Evolutionary conservation across 2,888 invertebrate genomes (phyloP), one percentile per base, ranked within the genome.

Genomic region (Diabrotica balteata): DNA sequence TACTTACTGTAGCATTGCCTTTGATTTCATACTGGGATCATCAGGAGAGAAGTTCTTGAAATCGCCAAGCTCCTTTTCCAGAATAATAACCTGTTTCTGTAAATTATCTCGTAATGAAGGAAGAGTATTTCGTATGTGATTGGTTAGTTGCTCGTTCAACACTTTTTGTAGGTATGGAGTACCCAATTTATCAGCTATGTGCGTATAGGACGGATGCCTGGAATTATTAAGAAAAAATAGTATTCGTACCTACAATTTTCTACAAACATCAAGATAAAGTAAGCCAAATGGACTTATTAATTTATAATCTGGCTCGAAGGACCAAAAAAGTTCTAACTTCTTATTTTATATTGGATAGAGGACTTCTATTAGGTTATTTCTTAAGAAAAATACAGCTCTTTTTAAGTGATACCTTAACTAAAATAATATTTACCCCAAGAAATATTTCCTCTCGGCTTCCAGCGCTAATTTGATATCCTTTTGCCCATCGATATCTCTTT

Each of bases 61-160:
- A 85, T 99, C 98, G 78, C 98, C 97, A 17, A 99, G 98, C 84
- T 99, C 99, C 84, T 98, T 98, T 86, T 99, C 99, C 79, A 99
- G 87, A 8, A 94, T 88, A 60, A 98, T 88, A 84, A 95, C 87
- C 85, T 99, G 98, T 83, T 97, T 97, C 86, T 98, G 98, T 76
- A 99, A 87, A 84, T 95, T 95, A 85, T 98, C 98, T 57, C 98
- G 88, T 57, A 99, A 88, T 11, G 94, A 92, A 51, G 99, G 99
- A 78, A 99, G 87, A 53, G 98, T 98, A 84, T 99, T 98, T 72
- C 97, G 89, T 83, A 99, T 99, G 86, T 99, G 99, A 86, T 99
- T 98, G 63, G 98, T 99, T 72, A 99, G 88, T 84, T 99, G 99
- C 82, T 98, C 97, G 86, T 99, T 99, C 62, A 99, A 87, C 57